Evolutionary conservation across 2,888 invertebrate genomes (phyloP).

Genomic region (Plusia festucae): DNA sequence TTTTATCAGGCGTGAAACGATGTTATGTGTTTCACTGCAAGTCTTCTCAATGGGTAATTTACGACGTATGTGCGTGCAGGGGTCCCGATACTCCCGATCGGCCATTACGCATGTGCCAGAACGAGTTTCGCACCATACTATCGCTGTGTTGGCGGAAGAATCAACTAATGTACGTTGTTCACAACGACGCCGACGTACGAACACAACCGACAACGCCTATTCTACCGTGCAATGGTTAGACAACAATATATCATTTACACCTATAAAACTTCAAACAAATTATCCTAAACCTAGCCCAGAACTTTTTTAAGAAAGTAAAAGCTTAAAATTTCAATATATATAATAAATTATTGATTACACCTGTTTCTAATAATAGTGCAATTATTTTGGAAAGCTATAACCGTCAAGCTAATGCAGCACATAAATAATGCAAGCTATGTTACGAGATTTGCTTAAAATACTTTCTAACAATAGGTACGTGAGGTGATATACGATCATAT

Average conservation of each 20-base stretch:
- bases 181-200: constrained; percentile 44
- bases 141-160: constrained; percentile 57
- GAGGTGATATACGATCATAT: constrained; percentile 68
- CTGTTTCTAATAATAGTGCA: constrained; percentile 54
- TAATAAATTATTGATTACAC: constrained; percentile 47
- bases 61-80: constrained; percentile 54
- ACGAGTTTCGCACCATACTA: constrained; percentile 65
- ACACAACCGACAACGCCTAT: constrained; percentile 55
- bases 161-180: constrained; percentile 66
- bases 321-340: constrained; percentile 39
- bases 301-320: constrained; percentile 57
- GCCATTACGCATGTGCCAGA: constrained; percentile 72
- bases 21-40: constrained; percentile 44
- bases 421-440: constrained; percentile 61
- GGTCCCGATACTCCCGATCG: constrained; percentile 73
- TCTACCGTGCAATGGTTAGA: constrained; percentile 49
- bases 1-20: constrained; percentile 50
- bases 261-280: constrained; percentile 27
- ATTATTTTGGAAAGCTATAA: constrained; percentile 55
- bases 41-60: constrained; percentile 63
- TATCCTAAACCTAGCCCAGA: constrained; percentile 25
- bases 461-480: constrained; percentile 76
- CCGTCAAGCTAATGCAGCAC: constrained; percentile 49
- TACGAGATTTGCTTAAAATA: constrained; percentile 65
- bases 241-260: constrained; percentile 38